phyloP scores from a whole-genome alignment of 92 coral and sea anemone genomes.

The Siderastrea siderea region DNA sequence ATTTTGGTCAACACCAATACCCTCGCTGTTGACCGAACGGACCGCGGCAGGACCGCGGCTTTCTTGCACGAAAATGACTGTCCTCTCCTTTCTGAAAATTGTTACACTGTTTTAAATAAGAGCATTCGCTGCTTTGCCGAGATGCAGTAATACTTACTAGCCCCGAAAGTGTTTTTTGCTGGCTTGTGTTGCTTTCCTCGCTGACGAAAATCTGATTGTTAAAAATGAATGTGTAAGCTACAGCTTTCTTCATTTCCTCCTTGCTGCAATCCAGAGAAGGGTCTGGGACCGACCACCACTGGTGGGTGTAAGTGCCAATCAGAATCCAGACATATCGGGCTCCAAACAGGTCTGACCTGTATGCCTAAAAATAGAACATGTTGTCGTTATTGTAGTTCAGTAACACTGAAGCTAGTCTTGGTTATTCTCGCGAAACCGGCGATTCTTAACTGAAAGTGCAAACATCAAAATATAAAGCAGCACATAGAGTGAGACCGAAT shows the following conservation, averaged over 20 bases:
- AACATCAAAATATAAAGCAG: too few species aligned
- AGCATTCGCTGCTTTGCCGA: neutral
- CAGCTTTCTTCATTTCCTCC: slow-evolving; percentile 86
- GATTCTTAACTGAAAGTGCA: too few species aligned
- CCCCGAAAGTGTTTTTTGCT: slow-evolving; percentile 80
- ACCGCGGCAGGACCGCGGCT: too few species aligned
- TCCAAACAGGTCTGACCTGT: slow-evolving; percentile 84
- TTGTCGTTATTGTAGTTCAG: neutral
- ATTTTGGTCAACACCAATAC: too few species aligned
- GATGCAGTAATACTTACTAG: slow-evolving; percentile 68
- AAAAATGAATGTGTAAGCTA: slow-evolving; percentile 91
- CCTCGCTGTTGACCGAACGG: too few species aligned
- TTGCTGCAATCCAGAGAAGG: slow-evolving; percentile 63
- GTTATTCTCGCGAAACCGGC: too few species aligned
- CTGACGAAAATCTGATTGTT: slow-evolving; percentile 85
- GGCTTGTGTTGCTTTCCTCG: slow-evolving; percentile 71
- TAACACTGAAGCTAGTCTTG: too few species aligned
- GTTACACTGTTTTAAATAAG: too few species aligned
- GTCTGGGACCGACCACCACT: slow-evolving; percentile 93
- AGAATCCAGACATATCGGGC: slow-evolving; percentile 90
- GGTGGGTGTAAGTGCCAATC: slow-evolving; percentile 85
- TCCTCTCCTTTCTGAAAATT: too few species aligned
- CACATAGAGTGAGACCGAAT: too few species aligned
- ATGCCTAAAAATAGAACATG: slow-evolving; percentile 67
- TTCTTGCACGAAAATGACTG: too few species aligned